Evolutionary conservation across 2,113 vertebrate species (phyloP), one percentile per base, ranked within the genome.

Genomic region (Rattus rattus): DNA sequence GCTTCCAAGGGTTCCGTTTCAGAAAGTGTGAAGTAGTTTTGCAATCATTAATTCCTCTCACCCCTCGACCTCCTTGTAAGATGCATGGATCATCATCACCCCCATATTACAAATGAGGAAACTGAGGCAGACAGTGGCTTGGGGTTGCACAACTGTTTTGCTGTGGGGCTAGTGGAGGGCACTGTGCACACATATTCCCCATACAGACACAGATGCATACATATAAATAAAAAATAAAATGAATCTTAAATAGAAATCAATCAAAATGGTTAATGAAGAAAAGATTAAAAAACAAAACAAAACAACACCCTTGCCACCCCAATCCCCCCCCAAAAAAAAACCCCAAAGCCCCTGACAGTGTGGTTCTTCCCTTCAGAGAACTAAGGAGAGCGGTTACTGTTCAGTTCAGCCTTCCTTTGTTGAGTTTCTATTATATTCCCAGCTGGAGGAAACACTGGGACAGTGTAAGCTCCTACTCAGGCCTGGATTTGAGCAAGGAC

Each of bases 371-470:
- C 12, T 43, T 43, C 26, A n/a, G 59, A 84, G 81, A 28, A 43
- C n/a, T 84, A 63, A 63, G 24, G 59, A 63, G 59, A 63, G 24
- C 1, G 24, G 26, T 43, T 24, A 63, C 7, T 17, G 12, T 28
- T n/a, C n/a, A 65, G 61, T 22, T 28, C 36, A 17, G 52, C 36
- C 9, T 39, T 33, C 14, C 33, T 39, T 56, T 43, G 39, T 39
- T 72, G 36, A 56, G 52, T 59, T 73, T 36, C 47, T 39, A 56
- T 54, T 72, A n/a, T 10, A n/a, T n/a, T 70, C 24, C 56, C 94
- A 96, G 97, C 96, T 95, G 92, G 91, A 92, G 59, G 90, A 96
- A 92, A 43, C 69, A 93, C 69, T 17, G 63, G n/a, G 88, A 79
- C 56, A 59, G 80, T 8, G 77, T 65, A 9, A 65, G 85, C 87